These are phyloP conservation scores for Balaenoptera acutorostrata DNA, from an alignment of 2,113 vertebrate genomes.

Conservation along the genomic window DNA sequence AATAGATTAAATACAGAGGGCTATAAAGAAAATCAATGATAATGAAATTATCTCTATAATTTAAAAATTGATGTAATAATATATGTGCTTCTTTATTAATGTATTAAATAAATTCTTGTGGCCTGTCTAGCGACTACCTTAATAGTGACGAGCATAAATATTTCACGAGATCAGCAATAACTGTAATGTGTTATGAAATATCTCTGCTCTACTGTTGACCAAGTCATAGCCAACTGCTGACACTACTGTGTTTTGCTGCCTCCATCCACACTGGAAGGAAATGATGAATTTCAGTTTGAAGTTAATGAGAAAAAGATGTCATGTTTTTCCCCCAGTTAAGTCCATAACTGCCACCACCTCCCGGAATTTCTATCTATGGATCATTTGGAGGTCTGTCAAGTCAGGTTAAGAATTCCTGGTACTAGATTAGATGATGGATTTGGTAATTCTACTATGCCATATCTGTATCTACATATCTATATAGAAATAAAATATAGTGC, in stretches of 20 bases:
- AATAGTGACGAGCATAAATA: not conserved
- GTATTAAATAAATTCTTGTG: not conserved
- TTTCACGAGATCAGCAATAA: not conserved
- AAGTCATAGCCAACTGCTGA: not conserved
- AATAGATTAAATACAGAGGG: not conserved
- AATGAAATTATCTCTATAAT: not conserved
- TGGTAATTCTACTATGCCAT: not conserved
- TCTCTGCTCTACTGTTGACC: not conserved
- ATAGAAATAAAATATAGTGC: not conserved
- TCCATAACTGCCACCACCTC: not conserved
- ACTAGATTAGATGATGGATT: not conserved
- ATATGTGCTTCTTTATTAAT: not conserved
- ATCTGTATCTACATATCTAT: not conserved
- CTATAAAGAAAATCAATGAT: not conserved
- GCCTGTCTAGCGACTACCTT: not conserved
- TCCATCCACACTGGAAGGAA: not conserved
- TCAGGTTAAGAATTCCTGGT: not conserved
- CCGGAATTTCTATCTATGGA: not conserved
- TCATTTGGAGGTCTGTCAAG: not conserved
- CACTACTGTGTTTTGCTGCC: not conserved
- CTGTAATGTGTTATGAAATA: not conserved
- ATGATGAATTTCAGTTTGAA: constrained; percentile 2
- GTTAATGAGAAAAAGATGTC: not conserved
- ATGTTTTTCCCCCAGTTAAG: not conserved
- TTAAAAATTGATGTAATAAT: not conserved